phyloP scores from a whole-genome alignment of 2,797 vertebrate species.

The Pangasius djambal region DNA sequence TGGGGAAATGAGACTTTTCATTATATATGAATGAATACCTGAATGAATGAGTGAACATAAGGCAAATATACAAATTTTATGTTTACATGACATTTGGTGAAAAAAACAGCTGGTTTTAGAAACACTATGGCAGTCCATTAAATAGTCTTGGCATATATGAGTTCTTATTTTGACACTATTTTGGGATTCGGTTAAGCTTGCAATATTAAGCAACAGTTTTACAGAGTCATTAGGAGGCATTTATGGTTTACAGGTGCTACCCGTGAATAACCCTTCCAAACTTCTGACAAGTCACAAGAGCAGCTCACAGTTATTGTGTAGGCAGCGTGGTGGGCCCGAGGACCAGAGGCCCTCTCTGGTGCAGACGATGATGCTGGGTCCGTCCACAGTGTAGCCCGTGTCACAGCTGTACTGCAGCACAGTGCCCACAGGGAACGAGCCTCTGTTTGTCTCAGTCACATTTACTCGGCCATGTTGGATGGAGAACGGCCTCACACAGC shows the following conservation, averaged over 20 bases:
- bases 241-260: not conserved
- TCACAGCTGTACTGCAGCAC: constrained; percentile 80
- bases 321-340: constrained; percentile 74
- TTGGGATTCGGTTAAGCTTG: not conserved
- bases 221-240: not conserved
- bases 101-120: not conserved
- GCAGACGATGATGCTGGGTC: constrained; percentile 75
- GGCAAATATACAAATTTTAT: not conserved
- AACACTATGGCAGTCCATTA: not conserved
- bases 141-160: not conserved
- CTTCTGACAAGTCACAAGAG: constrained; percentile 4
- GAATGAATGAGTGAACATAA: not conserved
- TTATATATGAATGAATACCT: not conserved
- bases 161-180: not conserved
- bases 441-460: constrained; percentile 77
- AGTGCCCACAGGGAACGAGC: constrained; percentile 74
- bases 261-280: not conserved
- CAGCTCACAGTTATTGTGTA: constrained; percentile 75
- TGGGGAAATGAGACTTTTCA: not conserved
- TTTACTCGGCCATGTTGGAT: constrained; percentile 80
- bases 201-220: not conserved
- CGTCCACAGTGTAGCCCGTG: constrained; percentile 74
- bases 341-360: constrained; percentile 72
- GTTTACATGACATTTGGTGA: not conserved
- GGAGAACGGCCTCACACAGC: constrained; percentile 76